Percentiles rank a stretch among this genome's conserved stretches.
These are phyloP conservation scores for Luidia sarsii DNA, from an alignment of 53 echinoderm and acorn worm genomes.

Conservation along the genomic window DNA sequence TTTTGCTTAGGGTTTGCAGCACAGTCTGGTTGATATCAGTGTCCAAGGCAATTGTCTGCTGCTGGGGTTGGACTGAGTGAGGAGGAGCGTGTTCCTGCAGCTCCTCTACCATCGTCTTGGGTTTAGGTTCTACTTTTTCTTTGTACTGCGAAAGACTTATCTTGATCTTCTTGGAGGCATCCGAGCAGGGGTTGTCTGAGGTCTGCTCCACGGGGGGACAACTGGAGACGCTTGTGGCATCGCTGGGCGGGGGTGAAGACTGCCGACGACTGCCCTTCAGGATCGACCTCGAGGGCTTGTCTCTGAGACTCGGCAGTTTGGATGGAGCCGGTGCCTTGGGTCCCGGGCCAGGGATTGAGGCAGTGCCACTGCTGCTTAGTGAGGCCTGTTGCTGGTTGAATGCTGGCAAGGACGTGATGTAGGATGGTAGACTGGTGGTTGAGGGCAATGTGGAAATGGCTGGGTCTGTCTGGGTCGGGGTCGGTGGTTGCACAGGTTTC, in stretches of 20 bases:
- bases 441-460: background rate
- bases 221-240: background rate
- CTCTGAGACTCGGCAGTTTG: background rate
- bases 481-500: background rate
- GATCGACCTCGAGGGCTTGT: slow-evolving; percentile 37
- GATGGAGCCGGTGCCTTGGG: background rate
- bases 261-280: slow-evolving; percentile 18
- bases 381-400: too few relatives aligned
- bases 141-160: slow-evolving; percentile 53
- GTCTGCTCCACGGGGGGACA: background rate
- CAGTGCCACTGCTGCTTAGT: background rate
- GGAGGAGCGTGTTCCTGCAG: background rate
- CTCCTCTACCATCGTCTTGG: background rate
- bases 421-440: background rate
- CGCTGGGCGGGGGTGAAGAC: background rate
- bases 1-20: too few relatives aligned
- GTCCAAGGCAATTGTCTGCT: too few relatives aligned
- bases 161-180: slow-evolving; percentile 44
- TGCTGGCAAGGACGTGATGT: too few relatives aligned
- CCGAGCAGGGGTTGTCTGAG: background rate
- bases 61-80: too few relatives aligned
- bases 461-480: slow-evolving; percentile 13
- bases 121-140: slow-evolving; percentile 5
- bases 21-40: too few relatives aligned
- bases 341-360: background rate